Evolutionary conservation across 1,140 invertebrate genomes (phyloP).

Genomic region (Habropoda laboriosa): DNA sequence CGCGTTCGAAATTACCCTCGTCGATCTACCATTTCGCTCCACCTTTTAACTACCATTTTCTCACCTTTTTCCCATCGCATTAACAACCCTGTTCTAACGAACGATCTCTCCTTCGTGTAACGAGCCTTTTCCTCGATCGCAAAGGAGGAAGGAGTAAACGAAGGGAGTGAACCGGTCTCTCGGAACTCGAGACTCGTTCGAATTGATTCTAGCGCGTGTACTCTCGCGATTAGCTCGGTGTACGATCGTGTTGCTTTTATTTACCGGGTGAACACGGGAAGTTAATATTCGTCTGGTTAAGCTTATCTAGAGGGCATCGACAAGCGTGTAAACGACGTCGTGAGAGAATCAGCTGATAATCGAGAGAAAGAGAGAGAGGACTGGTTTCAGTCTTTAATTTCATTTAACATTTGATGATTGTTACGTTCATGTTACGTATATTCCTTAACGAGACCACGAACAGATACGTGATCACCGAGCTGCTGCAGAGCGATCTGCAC

Average conservation of each 20-base stretch:
- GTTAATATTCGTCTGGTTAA: slow-evolving; percentile 26
- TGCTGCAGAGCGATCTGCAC: slow-evolving; percentile 99
- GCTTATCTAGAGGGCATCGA: slow-evolving; percentile 13
- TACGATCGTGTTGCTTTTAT: slow-evolving; percentile 1
- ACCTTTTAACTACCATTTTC: background rate
- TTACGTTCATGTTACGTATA: too few relatives aligned
- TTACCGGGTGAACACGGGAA: background rate
- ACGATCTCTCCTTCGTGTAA: too few relatives aligned
- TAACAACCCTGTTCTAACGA: too few relatives aligned
- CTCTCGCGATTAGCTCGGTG: background rate
- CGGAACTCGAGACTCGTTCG: background rate
- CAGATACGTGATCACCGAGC: slow-evolving; percentile 99
- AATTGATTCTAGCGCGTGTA: background rate
- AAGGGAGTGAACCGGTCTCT: background rate
- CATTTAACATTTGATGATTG: slow-evolving; percentile 35
- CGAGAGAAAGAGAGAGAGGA: too few relatives aligned
- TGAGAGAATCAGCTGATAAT: slow-evolving; percentile 41
- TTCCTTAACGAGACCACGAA: slow-evolving; percentile 83
- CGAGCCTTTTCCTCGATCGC: background rate
- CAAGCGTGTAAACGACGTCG: slow-evolving; percentile 9
- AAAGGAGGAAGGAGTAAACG: background rate
- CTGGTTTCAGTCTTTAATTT: slow-evolving; percentile 18
- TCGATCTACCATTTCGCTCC: too few relatives aligned
- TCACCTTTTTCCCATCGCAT: too few relatives aligned
- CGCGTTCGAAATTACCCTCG: too few relatives aligned